Evolutionary conservation across 2,797 vertebrate genomes (phyloP).

Genomic region (Sebastes trivittatus): DNA sequence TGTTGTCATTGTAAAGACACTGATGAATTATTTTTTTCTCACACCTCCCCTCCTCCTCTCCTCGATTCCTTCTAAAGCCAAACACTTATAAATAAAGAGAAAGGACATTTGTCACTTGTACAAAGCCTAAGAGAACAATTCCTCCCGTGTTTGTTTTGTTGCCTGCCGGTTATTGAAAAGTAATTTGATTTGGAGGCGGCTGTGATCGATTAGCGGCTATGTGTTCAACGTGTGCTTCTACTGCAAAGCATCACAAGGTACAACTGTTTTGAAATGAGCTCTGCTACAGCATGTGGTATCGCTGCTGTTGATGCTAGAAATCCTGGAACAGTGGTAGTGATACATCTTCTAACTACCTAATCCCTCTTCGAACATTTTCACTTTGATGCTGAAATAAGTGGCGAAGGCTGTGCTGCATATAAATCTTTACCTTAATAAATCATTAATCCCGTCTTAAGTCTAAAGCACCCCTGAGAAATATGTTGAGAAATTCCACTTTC

Average conservation of each 20-base stretch:
- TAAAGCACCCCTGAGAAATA: constrained; percentile 15
- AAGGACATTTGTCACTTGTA: constrained; percentile 31
- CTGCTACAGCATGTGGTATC: not conserved
- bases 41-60: not conserved
- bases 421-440: constrained; percentile 43
- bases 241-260: constrained; percentile 13
- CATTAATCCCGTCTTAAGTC: constrained; percentile 33
- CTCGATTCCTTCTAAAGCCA: not conserved
- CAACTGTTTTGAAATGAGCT: constrained; percentile 16
- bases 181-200: constrained; percentile 38
- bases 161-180: constrained; percentile 45
- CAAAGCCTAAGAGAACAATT: constrained; percentile 19
- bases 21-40: not conserved
- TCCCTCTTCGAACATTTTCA: not conserved
- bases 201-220: constrained; percentile 44
- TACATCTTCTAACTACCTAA: constrained; percentile 3
- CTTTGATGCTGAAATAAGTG: constrained; percentile 32
- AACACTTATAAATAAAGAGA: constrained; percentile 3
- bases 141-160: constrained; percentile 36
- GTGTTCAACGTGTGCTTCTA: not conserved
- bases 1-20: constrained; percentile 8
- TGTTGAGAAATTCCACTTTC: constrained; percentile 14
- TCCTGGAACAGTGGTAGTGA: not conserved
- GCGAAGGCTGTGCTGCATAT: constrained; percentile 34
- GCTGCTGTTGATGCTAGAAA: not conserved